phyloP scores from a whole-genome alignment of 1,140 invertebrate species.

The Trialeurodes vaporariorum region DNA sequence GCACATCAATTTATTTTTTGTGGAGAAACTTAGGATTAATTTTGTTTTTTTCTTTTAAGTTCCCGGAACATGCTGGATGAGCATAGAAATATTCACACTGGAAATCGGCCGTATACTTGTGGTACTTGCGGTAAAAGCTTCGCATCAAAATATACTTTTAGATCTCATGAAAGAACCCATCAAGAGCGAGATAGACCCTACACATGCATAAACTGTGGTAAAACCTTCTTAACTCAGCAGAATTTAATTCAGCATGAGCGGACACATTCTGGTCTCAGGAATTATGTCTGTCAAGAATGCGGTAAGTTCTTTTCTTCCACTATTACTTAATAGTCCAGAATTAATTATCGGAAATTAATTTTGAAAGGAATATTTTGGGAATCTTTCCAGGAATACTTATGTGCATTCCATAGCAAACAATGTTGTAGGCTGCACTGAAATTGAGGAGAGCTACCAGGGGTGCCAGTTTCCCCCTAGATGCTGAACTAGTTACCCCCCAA shows the following conservation, averaged over 20 bases:
- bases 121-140: conserved; percentile 54
- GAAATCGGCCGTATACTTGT: conserved; percentile 52
- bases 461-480: no score
- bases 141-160: conserved; percentile 63
- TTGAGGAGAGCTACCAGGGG: no score
- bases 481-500: no score
- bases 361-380: no score
- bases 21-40: no score
- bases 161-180: conserved; percentile 62
- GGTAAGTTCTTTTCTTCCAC: conserved; percentile 35
- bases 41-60: conserved; percentile 31
- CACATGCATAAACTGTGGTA: conserved; percentile 51
- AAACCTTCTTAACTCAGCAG: conserved; percentile 60
- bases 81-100: conserved; percentile 57
- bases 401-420: no score
- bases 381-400: no score
- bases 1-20: no score
- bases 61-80: conserved; percentile 53
- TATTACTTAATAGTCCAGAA: neutral
- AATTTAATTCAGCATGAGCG: conserved; percentile 60
- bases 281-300: conserved; percentile 57
- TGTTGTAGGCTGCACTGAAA: no score
- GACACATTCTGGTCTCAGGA: conserved; percentile 54
- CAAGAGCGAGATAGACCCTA: conserved; percentile 51
- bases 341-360: neutral